Conservation (phyloP, 2,888 invertebrate species). For the Blera fallax region DNA sequence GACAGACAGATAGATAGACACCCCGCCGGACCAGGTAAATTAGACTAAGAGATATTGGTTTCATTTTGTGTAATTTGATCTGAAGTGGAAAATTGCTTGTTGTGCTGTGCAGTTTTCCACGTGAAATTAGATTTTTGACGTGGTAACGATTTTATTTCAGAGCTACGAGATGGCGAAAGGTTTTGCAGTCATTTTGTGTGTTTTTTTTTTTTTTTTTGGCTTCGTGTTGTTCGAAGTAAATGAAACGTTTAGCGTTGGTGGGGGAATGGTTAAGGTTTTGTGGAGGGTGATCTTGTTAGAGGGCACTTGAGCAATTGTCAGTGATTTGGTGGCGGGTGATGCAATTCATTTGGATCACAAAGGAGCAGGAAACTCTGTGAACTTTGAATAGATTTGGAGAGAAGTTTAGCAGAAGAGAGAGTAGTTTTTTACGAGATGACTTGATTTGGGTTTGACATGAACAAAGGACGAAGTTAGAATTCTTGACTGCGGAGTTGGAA, state of each 20-base stretch:
- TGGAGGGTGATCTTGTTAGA: constrained; percentile 47
- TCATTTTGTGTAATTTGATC: constrained; percentile 73
- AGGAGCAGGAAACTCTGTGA: background rate
- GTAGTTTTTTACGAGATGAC: background rate
- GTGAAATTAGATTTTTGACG: constrained; percentile 66
- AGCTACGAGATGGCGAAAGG: constrained; percentile 58
- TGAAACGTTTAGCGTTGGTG: constrained; percentile 22
- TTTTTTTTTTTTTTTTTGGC: too few species aligned
- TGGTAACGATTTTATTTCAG: constrained; percentile 70
- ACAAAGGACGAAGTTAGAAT: too few species aligned
- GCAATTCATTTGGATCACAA: constrained; percentile 31
- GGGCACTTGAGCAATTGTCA: constrained; percentile 48
- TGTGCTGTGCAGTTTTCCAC: constrained; percentile 54
- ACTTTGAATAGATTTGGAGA: background rate
- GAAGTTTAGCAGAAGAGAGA: background rate
- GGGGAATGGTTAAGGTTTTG: constrained; percentile 31
- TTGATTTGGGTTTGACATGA: too few species aligned
- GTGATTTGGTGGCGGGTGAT: constrained; percentile 47
- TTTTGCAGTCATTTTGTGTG: constrained; percentile 1
- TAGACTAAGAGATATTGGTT: constrained; percentile 72
- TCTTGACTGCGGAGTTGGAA: too few species aligned
- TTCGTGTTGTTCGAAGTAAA: constrained; percentile 4
- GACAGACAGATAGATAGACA: constrained; percentile 32
- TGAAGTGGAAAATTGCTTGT: constrained; percentile 72
- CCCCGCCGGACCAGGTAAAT: constrained; percentile 44